Evolutionary conservation across 2,797 vertebrate species (phyloP).

Genomic region (Sebastes matsubarae): DNA sequence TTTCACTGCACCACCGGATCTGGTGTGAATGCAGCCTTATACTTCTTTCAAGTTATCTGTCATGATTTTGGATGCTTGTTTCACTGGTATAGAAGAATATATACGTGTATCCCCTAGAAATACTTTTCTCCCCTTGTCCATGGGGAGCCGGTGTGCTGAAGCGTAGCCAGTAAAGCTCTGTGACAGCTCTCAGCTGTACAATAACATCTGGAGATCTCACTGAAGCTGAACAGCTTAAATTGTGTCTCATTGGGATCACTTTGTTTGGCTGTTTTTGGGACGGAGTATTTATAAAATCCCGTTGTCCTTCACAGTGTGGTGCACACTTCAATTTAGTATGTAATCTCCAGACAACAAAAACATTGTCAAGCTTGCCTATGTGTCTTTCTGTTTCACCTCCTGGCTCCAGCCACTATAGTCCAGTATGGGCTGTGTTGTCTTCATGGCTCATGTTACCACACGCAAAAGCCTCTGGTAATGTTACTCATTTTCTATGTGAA

Average conservation of each 20-base stretch:
- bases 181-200: neutral
- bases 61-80: neutral
- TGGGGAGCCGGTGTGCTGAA: conserved; percentile 1
- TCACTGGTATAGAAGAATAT: neutral
- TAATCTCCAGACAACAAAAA: neutral
- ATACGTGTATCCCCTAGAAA: neutral
- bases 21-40: neutral
- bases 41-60: neutral
- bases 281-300: neutral
- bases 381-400: neutral
- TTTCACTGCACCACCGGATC: too few relatives aligned
- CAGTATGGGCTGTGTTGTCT: neutral
- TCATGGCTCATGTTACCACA: neutral
- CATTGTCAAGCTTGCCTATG: neutral
- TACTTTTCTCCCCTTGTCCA: neutral
- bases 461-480: neutral
- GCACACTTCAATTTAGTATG: neutral
- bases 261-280: neutral
- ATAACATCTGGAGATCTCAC: conserved; percentile 18
- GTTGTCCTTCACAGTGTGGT: neutral
- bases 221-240: neutral
- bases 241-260: conserved; percentile 3
- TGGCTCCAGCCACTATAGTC: neutral
- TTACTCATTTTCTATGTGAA: neutral
- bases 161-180: neutral